Evolutionary conservation across 1,140 invertebrate species (phyloP).

Genomic region (Babylonia areolata): DNA sequence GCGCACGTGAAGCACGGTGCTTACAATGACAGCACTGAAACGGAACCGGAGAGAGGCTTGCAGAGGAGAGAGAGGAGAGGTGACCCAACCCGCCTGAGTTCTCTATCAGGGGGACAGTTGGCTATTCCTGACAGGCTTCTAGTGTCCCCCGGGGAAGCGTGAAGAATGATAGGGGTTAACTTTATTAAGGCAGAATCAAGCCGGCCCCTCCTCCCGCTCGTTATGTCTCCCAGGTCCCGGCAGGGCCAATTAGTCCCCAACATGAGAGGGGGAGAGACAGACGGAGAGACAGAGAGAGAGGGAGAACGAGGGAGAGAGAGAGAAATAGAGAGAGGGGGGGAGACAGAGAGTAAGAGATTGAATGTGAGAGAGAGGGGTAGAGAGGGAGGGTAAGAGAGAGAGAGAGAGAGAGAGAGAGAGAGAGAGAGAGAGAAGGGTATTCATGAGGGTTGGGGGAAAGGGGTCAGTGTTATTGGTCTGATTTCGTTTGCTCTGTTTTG

Average conservation of each 20-base stretch:
- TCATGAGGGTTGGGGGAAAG: no score
- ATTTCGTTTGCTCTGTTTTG: no score
- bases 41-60: not conserved
- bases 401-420: no score
- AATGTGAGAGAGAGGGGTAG: not conserved
- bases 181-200: conserved; percentile 30
- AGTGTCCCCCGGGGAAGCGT: conserved; percentile 20
- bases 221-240: not conserved
- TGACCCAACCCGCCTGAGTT: not conserved
- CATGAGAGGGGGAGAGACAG: not conserved
- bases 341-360: no score
- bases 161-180: conserved; percentile 38
- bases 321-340: not conserved
- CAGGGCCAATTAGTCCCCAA: conserved; percentile 27
- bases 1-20: not conserved
- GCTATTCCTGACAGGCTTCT: conserved; percentile 17
- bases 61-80: not conserved
- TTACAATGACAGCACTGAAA: conserved; percentile 10
- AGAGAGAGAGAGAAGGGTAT: no score
- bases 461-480: no score
- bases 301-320: not conserved
- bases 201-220: conserved; percentile 17
- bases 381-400: not conserved
- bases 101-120: conserved; percentile 29
- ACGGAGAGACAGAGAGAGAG: not conserved